Conservation (phyloP, 2,797 vertebrate species). For the Sebastes goodei region DNA sequence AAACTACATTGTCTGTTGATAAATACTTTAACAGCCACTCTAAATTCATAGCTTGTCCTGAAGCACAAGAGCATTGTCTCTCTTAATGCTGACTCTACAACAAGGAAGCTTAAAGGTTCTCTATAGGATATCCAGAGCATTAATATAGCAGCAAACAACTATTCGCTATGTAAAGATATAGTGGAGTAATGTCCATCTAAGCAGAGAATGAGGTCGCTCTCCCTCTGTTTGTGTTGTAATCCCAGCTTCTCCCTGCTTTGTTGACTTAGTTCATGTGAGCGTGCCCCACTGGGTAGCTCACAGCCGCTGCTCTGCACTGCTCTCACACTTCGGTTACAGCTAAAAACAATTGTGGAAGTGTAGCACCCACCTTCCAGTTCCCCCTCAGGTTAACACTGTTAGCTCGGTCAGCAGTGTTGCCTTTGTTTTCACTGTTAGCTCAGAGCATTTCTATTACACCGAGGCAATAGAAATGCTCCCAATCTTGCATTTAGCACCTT, state of each 20-base stretch:
- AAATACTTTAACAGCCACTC: conserved; percentile 50
- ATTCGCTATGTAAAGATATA: not conserved
- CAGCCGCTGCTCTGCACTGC: not conserved
- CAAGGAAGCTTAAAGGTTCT: not conserved
- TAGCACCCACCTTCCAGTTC: not conserved
- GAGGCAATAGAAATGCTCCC: not conserved
- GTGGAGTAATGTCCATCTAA: too few relatives aligned
- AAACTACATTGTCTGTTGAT: conserved; percentile 31
- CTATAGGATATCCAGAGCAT: not conserved
- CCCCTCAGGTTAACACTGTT: not conserved
- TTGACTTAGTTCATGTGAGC: not conserved
- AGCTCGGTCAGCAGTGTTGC: not conserved
- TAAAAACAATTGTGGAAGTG: not conserved
- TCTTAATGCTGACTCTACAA: not conserved
- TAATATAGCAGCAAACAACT: not conserved
- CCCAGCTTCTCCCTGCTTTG: too few relatives aligned
- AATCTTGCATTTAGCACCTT: not conserved
- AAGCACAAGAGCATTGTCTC: conserved; percentile 6
- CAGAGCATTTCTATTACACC: too few relatives aligned
- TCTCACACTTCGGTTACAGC: not conserved
- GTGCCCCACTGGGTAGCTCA: not conserved
- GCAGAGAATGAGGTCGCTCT: too few relatives aligned
- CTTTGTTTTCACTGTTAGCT: not conserved
- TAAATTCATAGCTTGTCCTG: conserved; percentile 19
- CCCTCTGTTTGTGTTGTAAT: too few relatives aligned